phyloP scores from a whole-genome alignment of 2,888 invertebrate species.

The Nemotelus nigrinus region DNA sequence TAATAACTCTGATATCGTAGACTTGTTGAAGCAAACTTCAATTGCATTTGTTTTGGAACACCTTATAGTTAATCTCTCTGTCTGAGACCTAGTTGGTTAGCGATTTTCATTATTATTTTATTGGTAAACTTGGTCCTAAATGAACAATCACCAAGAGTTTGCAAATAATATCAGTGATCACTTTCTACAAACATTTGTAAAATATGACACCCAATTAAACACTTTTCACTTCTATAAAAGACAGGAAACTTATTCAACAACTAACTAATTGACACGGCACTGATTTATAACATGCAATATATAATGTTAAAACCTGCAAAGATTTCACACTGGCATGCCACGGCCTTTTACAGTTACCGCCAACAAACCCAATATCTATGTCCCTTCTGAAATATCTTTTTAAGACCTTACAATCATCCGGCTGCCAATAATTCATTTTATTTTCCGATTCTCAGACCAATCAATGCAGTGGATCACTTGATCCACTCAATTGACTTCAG shows the following conservation, averaged over 20 bases:
- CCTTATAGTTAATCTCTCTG: not conserved
- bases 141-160: too few relatives aligned
- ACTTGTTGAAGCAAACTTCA: not conserved
- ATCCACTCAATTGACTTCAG: constrained; percentile 49
- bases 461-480: constrained; percentile 50
- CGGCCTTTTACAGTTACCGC: constrained; percentile 32
- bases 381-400: not conserved
- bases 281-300: too few relatives aligned
- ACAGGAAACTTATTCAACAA: too few relatives aligned
- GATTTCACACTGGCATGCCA: constrained; percentile 19
- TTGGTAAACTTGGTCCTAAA: too few relatives aligned
- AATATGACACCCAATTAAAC: too few relatives aligned
- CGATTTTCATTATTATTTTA: too few relatives aligned
- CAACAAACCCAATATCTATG: not conserved
- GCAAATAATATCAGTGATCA: too few relatives aligned
- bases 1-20: too few relatives aligned
- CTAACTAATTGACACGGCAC: too few relatives aligned
- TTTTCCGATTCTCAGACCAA: constrained; percentile 49
- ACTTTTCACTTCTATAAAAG: too few relatives aligned
- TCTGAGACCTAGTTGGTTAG: too few relatives aligned
- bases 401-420: not conserved
- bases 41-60: constrained; percentile 5
- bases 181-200: too few relatives aligned
- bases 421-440: constrained; percentile 48
- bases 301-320: not conserved